Percentiles rank a stretch among this genome's conserved stretches.
Conservation (phyloP, 2,888 invertebrate species). For the Piscicola geometra region DNA sequence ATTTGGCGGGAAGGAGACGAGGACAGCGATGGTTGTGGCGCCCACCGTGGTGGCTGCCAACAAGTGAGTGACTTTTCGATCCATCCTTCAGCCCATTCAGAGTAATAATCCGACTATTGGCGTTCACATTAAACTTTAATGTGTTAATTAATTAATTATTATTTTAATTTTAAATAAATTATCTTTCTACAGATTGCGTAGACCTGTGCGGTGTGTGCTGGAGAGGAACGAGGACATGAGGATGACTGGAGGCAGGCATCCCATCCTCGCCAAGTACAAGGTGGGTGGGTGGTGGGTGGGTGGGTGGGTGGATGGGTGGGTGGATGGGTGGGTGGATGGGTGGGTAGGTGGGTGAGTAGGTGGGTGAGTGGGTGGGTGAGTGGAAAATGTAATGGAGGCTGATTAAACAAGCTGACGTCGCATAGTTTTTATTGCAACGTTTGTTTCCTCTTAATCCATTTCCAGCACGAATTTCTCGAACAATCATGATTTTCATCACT, state of each 20-base stretch:
- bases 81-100: background rate
- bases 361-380: no score
- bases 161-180: constrained; percentile 24
- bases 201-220: constrained; percentile 71
- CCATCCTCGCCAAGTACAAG: constrained; percentile 79
- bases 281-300: constrained; percentile 52
- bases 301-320: no score
- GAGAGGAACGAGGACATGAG: constrained; percentile 92
- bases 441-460: no score
- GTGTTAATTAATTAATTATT: background rate
- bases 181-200: background rate
- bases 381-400: no score
- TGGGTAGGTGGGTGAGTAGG: no score
- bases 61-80: constrained; percentile 51
- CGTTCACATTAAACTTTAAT: no score
- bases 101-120: no score
- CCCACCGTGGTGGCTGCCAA: constrained; percentile 79
- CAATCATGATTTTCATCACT: constrained; percentile 1
- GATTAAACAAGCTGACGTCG: no score
- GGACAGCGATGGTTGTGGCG: constrained; percentile 66
- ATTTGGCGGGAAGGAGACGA: constrained; percentile 89
- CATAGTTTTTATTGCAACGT: no score
- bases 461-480: no score
- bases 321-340: no score
- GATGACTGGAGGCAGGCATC: constrained; percentile 81